Evolutionary conservation across 92 coral and sea anemone species (phyloP).

Genomic region (Umimayanthus kanabou): DNA sequence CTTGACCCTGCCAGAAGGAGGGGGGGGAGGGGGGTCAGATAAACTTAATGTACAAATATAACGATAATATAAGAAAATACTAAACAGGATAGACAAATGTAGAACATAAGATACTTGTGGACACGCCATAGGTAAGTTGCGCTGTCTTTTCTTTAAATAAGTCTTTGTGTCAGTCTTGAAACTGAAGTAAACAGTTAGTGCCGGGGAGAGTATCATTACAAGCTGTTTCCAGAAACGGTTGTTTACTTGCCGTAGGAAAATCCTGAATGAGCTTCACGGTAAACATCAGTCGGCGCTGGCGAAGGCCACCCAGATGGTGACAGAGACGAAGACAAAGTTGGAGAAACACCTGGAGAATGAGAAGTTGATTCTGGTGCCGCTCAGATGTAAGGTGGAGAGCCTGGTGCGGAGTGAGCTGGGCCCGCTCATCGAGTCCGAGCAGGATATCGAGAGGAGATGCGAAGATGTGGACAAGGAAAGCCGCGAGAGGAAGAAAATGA

Average conservation of each 20-base stretch:
- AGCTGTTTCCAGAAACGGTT: neutral
- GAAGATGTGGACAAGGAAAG: conserved; percentile 94
- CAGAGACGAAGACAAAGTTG: conserved; percentile 93
- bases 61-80: no score
- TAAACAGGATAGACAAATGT: no score
- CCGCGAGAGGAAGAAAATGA: conserved; percentile 93
- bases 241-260: conserved; percentile 45
- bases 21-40: no score
- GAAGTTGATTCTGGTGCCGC: conserved; percentile 78
- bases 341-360: conserved; percentile 95
- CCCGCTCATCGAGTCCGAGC: conserved; percentile 90
- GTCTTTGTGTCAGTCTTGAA: no score
- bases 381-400: conserved; percentile 83
- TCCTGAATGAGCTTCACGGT: conserved; percentile 75
- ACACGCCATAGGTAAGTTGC: no score
- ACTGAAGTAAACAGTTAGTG: no score
- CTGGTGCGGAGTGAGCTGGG: conserved; percentile 95
- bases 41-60: no score
- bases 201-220: no score
- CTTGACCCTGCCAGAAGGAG: no score
- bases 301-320: conserved; percentile 96
- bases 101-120: no score
- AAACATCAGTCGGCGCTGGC: conserved; percentile 92
- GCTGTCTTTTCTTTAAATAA: no score
- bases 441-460: conserved; percentile 91